Evolutionary conservation across 1,140 invertebrate genomes (phyloP), one percentile per base, ranked within the genome.

Genomic region (Globodera ellingtonae): DNA sequence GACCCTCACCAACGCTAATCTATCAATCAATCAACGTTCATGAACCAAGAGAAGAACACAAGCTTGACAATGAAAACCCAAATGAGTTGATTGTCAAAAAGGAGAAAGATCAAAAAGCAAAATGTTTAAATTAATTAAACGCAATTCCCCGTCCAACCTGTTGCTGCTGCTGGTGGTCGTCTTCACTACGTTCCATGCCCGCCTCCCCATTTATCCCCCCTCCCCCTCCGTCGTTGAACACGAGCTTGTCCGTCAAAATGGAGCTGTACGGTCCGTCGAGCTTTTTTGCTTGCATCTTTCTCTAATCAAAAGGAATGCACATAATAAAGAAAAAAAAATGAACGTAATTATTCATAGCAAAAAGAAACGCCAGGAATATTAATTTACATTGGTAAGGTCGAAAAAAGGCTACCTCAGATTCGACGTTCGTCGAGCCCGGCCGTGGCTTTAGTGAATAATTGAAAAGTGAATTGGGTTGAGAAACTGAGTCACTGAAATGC

Each of bases 201-300:
- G 13, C 46, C 9, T 56, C 44, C 10, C 4, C 18, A 52, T n/a
- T 21, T 62, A 9, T n/a, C 21, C 47, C 44, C 9, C 75, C 75
- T 6, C 75, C 75, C 46, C 75, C 75, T 24, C 75, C 75, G 67
- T 77, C 75, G 48, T 69, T 77, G 48, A 77, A 77, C 62, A 77
- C 52, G 15, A 77, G 8, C 24, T 77, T 77, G 21, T 77, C 75
- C 46, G 62, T 66, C 47, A 77, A 65, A 9, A 77, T 69, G 67
- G 75, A 77, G 48, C 21, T 77, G 24, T 77, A 77, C 18, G 75
- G 75, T 44, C 75, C 75, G 9, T 66, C 67, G 44, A 59, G 52
- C 67, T 77, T 69, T 52, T 67, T 67, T 13, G 67, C 59, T 69
- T 77, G 44, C 75, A 77, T 77, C 59, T 77, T 24, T 21, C 9